Percentiles rank a stretch among this genome's conserved stretches.
Conservation (phyloP, 2,113 vertebrate genomes). For the Peromyscus maniculatus region DNA sequence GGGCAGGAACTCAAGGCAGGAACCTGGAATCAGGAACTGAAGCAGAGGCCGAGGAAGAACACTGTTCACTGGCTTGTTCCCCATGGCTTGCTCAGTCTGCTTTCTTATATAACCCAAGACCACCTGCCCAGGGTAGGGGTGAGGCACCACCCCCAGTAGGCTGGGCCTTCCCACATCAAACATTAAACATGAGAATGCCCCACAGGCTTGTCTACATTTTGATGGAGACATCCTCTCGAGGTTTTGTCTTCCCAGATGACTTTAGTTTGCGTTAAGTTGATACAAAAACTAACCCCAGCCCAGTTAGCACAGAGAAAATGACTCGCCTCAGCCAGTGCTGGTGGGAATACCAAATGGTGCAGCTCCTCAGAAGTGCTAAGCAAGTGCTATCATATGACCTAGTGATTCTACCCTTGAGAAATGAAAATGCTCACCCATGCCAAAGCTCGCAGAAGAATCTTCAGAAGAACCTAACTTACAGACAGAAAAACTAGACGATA, state of each 20-base stretch:
- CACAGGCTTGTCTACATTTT: not conserved
- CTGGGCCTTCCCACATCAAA: not conserved
- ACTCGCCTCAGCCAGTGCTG: not conserved
- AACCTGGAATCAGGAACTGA: not conserved
- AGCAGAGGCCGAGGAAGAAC: not conserved
- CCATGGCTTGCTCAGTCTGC: not conserved
- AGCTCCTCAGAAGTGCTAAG: not conserved
- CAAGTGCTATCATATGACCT: not conserved
- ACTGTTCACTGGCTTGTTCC: not conserved
- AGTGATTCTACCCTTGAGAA: not conserved
- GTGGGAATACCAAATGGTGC: not conserved
- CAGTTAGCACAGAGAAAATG: not conserved
- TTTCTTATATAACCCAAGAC: not conserved
- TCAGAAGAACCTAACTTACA: not conserved
- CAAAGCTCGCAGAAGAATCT: not conserved
- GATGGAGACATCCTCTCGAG: not conserved
- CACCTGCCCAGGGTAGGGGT: not conserved
- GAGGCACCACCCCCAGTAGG: not conserved
- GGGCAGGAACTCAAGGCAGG: not conserved
- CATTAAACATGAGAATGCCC: not conserved
- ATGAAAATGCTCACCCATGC: not conserved
- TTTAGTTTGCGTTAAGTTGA: not conserved
- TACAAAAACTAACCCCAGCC: not conserved
- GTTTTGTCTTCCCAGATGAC: not conserved
- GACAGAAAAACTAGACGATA: not conserved